phyloP scores from a whole-genome alignment of 2,113 vertebrate genomes.

The Neodon shergylaensis region DNA sequence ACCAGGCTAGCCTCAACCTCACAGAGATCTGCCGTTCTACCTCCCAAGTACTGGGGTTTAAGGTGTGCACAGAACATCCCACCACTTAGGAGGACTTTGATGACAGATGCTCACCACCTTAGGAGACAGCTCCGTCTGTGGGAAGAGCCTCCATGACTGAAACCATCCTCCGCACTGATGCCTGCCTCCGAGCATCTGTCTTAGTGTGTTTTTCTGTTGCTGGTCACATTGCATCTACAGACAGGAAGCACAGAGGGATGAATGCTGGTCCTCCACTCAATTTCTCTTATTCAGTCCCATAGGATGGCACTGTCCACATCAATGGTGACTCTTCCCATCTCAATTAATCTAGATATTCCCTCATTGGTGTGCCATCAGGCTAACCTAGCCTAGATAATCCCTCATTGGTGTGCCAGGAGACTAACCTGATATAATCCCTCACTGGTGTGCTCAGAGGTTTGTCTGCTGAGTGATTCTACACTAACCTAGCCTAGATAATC shows the following conservation, averaged over 20 bases:
- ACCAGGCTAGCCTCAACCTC: background rate
- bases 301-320: too few species aligned
- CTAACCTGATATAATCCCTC: background rate
- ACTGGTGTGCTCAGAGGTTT: too few species aligned
- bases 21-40: background rate
- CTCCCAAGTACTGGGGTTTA: too few species aligned
- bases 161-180: accelerated
- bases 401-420: background rate
- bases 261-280: too few species aligned
- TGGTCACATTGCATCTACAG: background rate
- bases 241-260: background rate
- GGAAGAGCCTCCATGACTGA: background rate
- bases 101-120: accelerated
- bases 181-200: accelerated
- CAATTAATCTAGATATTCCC: background rate
- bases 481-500: too few species aligned
- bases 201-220: background rate
- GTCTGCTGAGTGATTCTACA: background rate
- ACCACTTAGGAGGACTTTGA: background rate
- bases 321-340: background rate
- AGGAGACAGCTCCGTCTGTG: accelerated
- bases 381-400: background rate
- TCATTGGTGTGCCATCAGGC: background rate
- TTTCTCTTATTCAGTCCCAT: background rate
- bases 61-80: background rate